Conservation (phyloP, 2,888 invertebrate genomes). For the Volucella zonaria region DNA sequence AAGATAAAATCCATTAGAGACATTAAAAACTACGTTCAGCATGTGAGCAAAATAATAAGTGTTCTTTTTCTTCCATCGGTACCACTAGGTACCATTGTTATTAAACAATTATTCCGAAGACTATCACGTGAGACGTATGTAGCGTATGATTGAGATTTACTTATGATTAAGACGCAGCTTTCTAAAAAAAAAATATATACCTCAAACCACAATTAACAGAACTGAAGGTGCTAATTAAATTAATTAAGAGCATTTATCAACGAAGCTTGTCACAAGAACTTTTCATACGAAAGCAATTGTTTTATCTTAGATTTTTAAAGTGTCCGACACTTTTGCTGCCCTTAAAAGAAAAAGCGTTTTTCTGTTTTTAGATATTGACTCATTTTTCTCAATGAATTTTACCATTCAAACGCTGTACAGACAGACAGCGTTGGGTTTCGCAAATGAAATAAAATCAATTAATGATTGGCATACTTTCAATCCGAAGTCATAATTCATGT, state of each 20-base stretch:
- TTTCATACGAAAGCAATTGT: not conserved
- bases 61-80: slow-evolving; percentile 7
- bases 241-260: slow-evolving; percentile 7
- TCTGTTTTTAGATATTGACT: too few species aligned
- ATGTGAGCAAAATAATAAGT: slow-evolving; percentile 31
- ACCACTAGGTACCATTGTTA: slow-evolving; percentile 17
- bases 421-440: too few species aligned
- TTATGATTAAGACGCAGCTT: not conserved
- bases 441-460: too few species aligned
- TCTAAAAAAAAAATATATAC: not conserved
- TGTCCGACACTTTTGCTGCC: too few species aligned
- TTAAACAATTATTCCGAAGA: slow-evolving; percentile 20
- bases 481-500: too few species aligned
- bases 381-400: too few species aligned
- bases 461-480: too few species aligned
- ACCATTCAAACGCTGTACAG: too few species aligned
- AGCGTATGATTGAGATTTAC: not conserved
- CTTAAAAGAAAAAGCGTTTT: too few species aligned
- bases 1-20: slow-evolving; percentile 7
- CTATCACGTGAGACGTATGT: slow-evolving; percentile 30
- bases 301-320: too few species aligned
- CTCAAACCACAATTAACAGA: not conserved
- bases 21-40: not conserved
- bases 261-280: slow-evolving; percentile 10
- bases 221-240: slow-evolving; percentile 23